phyloP scores from a whole-genome alignment of 2,113 vertebrate species.

The Pedetes capensis region DNA sequence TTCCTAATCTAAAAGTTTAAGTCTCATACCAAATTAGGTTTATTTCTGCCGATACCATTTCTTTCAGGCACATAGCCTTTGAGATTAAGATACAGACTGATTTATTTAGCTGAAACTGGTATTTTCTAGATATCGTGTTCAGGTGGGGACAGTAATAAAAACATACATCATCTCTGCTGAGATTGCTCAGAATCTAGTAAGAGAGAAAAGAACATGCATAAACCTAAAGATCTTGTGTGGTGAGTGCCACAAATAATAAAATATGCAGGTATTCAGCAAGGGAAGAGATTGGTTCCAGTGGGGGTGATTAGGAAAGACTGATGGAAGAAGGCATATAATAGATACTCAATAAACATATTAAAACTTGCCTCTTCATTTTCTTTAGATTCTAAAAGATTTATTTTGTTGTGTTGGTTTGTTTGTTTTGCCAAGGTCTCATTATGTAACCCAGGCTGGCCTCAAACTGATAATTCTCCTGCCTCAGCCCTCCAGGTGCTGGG shows the following conservation, averaged over 20 bases:
- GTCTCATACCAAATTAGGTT: not conserved
- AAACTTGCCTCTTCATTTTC: not conserved
- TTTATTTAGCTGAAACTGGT: not conserved
- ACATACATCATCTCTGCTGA: no score
- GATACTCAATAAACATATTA: slow-evolving; percentile 22
- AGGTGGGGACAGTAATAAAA: not conserved
- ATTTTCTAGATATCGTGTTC: not conserved
- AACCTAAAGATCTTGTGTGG: not conserved
- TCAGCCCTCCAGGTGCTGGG: no score
- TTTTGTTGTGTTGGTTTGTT: no score
- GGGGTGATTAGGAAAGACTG: not conserved
- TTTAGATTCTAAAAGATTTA: not conserved
- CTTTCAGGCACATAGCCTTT: not conserved
- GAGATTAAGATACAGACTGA: not conserved
- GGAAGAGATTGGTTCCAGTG: not conserved
- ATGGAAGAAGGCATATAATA: not conserved
- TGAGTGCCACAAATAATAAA: not conserved
- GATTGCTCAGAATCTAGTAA: not conserved
- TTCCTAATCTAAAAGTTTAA: not conserved
- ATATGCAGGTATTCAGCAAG: not conserved
- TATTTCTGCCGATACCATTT: not conserved
- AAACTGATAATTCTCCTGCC: no score
- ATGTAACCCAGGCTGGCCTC: no score
- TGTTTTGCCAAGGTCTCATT: no score
- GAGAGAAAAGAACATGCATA: not conserved